Evolutionary conservation across 2,113 vertebrate genomes (phyloP), one percentile per base, ranked within the genome.

Genomic region (Hippocampus mohnikei): DNA sequence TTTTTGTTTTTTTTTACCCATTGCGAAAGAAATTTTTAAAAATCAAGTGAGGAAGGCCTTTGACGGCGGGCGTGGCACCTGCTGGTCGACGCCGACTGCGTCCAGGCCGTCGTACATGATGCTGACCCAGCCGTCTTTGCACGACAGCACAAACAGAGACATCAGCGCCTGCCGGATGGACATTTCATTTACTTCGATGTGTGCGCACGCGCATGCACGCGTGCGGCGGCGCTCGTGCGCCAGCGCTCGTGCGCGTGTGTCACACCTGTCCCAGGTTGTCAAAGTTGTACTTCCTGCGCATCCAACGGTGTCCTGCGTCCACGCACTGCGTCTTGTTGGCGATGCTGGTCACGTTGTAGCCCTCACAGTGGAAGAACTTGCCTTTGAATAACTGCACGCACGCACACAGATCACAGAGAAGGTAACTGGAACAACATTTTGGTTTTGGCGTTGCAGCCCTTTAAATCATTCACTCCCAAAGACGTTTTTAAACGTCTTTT

Each of bases 241-340:
- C 66, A 52, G 69, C 58, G 50, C 29, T 46, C 42, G 37, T 6
- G 50, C 42, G 37, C 16, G 12, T 13, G 50, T 48, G 48, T 75
- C 92, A 78, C 88, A 98, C 97, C 96, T 98, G 97, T 46, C 97
- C 97, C 69, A 99, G 81, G 73, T 99, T 99, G 91, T 99, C 97
- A 1, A 99, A 98, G 89, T 99, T 98, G 89, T 99, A 99, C 75
- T 99, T 99, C 71, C 95, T 87, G 12, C 95, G 91, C 56, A 94
- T 86, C 97, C 97, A 99, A 77, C 60, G 92, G 90, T 95, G 94
- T 69, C 77, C 95, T 0, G 93, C 92, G 0, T 88, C 90, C 53
- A 91, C 82, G 84, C 97, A 99, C 83, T 96, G 94, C 0, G 90
- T 91, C 85, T 93, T 96, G 0, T 96, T 98, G 85, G 94, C 94